Percentiles rank a stretch among this genome's conserved stretches.
Evolutionary conservation across 2,888 invertebrate genomes (phyloP).

Genomic region (Drosophila recens): DNA sequence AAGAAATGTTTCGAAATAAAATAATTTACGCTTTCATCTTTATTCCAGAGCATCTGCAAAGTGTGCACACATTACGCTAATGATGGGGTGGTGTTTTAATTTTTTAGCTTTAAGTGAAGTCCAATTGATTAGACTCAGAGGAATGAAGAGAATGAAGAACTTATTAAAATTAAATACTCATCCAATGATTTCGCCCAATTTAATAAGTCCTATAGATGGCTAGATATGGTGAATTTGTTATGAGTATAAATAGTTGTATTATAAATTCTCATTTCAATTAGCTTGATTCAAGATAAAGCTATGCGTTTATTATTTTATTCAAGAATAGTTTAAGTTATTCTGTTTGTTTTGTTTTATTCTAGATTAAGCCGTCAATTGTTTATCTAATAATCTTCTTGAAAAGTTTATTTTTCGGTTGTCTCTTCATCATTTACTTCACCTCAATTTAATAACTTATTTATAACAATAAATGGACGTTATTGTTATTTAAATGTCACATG

Average conservation of each 20-base stretch:
- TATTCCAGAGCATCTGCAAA: constrained; percentile 24
- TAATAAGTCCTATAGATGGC: neutral
- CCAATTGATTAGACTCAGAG: neutral
- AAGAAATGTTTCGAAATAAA: constrained; percentile 23
- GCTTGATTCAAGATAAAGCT: neutral
- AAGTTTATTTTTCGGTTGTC: neutral
- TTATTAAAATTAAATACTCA: neutral
- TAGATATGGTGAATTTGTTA: neutral
- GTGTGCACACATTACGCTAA: constrained; percentile 43
- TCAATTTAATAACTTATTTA: constrained; percentile 13
- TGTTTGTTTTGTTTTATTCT: neutral
- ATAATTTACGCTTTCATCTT: constrained; percentile 46
- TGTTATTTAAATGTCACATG: neutral
- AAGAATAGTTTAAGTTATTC: no score
- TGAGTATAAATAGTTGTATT: neutral
- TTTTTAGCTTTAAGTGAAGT: neutral
- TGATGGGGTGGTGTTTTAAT: constrained; percentile 14
- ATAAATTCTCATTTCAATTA: neutral
- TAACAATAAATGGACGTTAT: constrained; percentile 30
- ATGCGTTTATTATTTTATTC: neutral
- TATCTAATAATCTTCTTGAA: neutral
- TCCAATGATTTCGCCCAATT: neutral
- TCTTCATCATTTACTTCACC: neutral
- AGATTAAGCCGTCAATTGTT: neutral
- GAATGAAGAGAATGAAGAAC: neutral